These are phyloP conservation scores for Sebastes kiyomatsui DNA, from an alignment of 2,797 vertebrate genomes.

Conservation along the genomic window DNA sequence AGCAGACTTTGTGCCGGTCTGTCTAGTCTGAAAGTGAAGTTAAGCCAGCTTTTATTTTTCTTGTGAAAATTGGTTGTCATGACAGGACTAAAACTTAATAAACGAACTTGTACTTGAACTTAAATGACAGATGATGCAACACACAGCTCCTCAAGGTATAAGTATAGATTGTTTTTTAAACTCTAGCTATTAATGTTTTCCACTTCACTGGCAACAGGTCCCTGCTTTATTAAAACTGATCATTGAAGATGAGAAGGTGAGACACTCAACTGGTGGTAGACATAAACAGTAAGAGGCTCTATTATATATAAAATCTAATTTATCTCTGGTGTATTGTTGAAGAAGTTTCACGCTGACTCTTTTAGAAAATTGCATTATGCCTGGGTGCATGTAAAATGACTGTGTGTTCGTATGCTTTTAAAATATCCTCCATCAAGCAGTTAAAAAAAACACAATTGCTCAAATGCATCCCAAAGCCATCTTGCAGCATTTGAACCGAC, in stretches of 20 bases:
- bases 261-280: neutral
- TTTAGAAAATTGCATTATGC: neutral
- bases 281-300: neutral
- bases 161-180: neutral
- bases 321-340: neutral
- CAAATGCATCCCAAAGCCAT: neutral
- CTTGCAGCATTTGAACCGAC: slow-evolving; percentile 10
- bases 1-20: neutral
- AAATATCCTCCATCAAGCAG: neutral
- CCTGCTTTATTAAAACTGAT: slow-evolving; percentile 36
- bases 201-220: slow-evolving; percentile 9
- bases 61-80: slow-evolving; percentile 5
- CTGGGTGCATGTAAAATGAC: neutral
- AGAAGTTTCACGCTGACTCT: neutral
- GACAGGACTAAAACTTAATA: slow-evolving; percentile 7
- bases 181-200: neutral
- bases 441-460: neutral
- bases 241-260: slow-evolving; percentile 2
- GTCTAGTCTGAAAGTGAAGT: slow-evolving; percentile 6
- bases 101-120: slow-evolving; percentile 22
- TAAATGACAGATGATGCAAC: slow-evolving; percentile 20
- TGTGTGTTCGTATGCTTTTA: neutral
- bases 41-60: neutral
- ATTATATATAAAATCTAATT: neutral
- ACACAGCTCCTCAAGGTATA: neutral